These are phyloP conservation scores for Linnaemya vulpina DNA, from an alignment of 2,888 invertebrate genomes.

Conservation along the genomic window DNA sequence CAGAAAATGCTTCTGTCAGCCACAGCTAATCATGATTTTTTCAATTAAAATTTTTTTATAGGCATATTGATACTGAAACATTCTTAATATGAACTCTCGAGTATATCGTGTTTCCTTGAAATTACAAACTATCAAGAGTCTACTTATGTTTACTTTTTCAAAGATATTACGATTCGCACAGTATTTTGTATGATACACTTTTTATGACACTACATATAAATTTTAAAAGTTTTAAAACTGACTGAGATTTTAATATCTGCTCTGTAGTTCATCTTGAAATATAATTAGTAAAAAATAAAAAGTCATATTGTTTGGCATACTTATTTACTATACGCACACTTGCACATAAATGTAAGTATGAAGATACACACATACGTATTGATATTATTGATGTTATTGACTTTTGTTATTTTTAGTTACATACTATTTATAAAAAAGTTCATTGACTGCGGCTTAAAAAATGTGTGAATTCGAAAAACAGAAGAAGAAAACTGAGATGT, in stretches of 20 bases:
- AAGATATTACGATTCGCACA: no score
- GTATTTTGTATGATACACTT: no score
- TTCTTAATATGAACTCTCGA: no score
- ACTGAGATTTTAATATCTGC: background rate
- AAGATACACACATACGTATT: background rate
- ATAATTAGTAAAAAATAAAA: conserved; percentile 45
- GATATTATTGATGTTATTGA: conserved; percentile 30
- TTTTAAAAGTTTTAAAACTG: no score
- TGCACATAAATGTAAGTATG: background rate
- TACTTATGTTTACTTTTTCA: no score
- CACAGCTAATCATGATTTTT: no score
- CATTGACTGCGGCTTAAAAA: conserved; percentile 60
- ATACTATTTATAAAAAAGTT: conserved; percentile 35
- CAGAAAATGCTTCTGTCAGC: no score
- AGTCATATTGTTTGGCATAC: conserved; percentile 49
- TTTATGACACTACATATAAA: no score
- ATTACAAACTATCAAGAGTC: no score
- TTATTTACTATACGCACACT: background rate
- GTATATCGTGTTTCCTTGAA: no score
- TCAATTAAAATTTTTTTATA: no score
- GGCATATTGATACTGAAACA: no score
- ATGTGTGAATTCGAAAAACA: conserved; percentile 34
- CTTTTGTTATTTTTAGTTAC: conserved; percentile 4
- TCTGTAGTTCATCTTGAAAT: conserved; percentile 13
- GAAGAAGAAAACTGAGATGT: background rate